Percentiles rank a stretch among this genome's conserved stretches.
Evolutionary conservation across 2,797 vertebrate genomes (phyloP).

Genomic region (Alosa sapidissima): DNA sequence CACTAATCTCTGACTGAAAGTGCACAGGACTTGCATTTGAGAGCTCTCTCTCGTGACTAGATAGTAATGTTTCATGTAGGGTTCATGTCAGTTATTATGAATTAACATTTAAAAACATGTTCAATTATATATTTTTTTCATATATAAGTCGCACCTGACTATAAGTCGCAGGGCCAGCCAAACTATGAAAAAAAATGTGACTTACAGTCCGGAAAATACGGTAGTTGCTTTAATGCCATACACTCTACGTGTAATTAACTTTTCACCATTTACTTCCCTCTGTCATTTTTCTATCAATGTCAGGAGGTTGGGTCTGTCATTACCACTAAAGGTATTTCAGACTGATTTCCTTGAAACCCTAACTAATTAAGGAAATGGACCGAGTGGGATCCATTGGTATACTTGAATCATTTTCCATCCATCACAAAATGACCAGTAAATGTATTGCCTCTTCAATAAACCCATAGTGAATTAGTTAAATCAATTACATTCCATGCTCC

Average conservation of each 20-base stretch:
- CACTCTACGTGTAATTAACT: not conserved
- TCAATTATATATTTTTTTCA: too few relatives aligned
- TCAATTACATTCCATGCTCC: not conserved
- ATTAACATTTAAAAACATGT: too few relatives aligned
- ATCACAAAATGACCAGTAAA: not conserved
- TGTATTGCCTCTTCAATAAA: constrained; percentile 21
- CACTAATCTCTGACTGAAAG: too few relatives aligned
- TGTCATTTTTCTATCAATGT: not conserved
- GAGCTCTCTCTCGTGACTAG: too few relatives aligned
- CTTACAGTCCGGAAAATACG: too few relatives aligned
- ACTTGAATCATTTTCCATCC: not conserved
- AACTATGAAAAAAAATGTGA: too few relatives aligned
- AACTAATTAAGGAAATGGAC: constrained; percentile 10
- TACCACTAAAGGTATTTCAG: not conserved
- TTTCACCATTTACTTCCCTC: not conserved
- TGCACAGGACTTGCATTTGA: too few relatives aligned
- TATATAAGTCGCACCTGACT: too few relatives aligned
- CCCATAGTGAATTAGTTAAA: constrained; percentile 17
- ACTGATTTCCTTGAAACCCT: not conserved
- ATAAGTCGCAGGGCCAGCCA: too few relatives aligned
- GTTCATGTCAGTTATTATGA: too few relatives aligned
- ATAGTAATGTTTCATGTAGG: too few relatives aligned
- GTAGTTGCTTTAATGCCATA: not conserved
- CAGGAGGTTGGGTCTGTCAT: not conserved
- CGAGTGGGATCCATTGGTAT: not conserved